Evolutionary conservation across 1,140 invertebrate species (phyloP), one percentile per base, ranked within the genome.

Genomic region (Hypsibius dujardini): DNA sequence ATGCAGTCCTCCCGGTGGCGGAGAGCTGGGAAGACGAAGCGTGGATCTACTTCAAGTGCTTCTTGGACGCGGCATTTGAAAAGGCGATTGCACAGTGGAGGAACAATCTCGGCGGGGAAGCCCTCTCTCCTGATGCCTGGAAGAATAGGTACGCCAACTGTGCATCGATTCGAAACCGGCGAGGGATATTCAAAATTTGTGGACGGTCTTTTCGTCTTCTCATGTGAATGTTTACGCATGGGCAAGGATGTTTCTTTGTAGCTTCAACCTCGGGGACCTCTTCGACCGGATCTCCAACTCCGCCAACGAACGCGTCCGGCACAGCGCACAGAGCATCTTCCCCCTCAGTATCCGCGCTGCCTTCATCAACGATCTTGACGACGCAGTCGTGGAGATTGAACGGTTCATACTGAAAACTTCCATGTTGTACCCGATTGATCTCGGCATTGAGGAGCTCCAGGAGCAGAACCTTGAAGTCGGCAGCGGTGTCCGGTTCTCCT

Each of bases 31-130:
- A 67, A 42, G 62, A 67, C 42, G 12, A 45, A 67, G 12, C 45
- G 62, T 67, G 62, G 62, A 67, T 67, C 42, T 67, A 67, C 42
- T 67, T 42, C 3, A 67, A 12, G 7, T 67, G 62, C 42, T 67
- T 67, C 62, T 3, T 67, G 12, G 62, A 67, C 42, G 3, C n/a
- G n/a, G 50, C 50, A 7, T 12, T n/a, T n/a, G 50, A 56, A n/a
- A 56, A 56, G 50, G 50, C 50, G 7, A 56, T 56, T n/a, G 50
- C 50, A 7, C 7, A 56, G 50, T 12, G 50, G 7, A 56, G n/a
- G 50, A 7, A 7, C n/a, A n/a, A 12, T 12, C n/a, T 56, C n/a
- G 50, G n/a, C n/a, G 50, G 50, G n/a, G 7, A 7, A n/a, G 50
- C 7, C 7, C n/a, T 56, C 7, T n/a, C 50, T 56, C 7, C 50